Evolutionary conservation across 2,888 invertebrate species (phyloP).

Genomic region (Folsomia manolachei): DNA sequence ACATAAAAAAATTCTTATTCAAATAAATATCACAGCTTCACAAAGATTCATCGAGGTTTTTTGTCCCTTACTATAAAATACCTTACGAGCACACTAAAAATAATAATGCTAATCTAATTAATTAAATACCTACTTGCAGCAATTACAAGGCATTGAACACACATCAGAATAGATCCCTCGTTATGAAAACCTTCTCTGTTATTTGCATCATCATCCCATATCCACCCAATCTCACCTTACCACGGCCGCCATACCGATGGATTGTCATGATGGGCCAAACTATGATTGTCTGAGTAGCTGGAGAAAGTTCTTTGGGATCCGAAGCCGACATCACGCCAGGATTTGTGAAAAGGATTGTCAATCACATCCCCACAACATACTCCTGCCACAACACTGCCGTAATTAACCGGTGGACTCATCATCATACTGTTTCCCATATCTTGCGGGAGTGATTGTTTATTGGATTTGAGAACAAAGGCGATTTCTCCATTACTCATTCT

Average conservation of each 20-base stretch:
- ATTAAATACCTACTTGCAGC: too few relatives aligned
- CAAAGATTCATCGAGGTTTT: not conserved
- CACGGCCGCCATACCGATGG: constrained; percentile 46
- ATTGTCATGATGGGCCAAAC: constrained; percentile 31
- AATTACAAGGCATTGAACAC: constrained; percentile 1
- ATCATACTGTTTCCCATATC: constrained; percentile 1
- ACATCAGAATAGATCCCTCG: not conserved
- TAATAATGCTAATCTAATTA: not conserved
- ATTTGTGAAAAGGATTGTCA: not conserved
- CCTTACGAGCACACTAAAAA: not conserved
- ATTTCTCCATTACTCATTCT: constrained; percentile 55
- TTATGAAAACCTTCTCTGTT: too few relatives aligned
- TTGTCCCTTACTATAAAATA: not conserved
- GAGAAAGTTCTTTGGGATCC: constrained; percentile 11
- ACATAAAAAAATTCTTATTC: not conserved
- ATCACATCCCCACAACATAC: not conserved
- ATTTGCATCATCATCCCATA: too few relatives aligned
- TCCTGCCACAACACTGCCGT: not conserved
- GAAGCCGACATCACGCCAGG: not conserved
- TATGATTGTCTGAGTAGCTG: constrained; percentile 23
- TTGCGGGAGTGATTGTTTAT: too few relatives aligned
- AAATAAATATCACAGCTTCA: constrained; percentile 3
- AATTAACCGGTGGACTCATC: not conserved
- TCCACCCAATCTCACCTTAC: constrained; percentile 32
- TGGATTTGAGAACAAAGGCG: constrained; percentile 54